A percentile compares a stretch with the other conserved stretches of the same genome.
These are phyloP conservation scores for Cassiopea xamachana DNA, from an alignment of 30 jellyfish, hydroid and myxozoan genomes.

Conservation along the genomic window DNA sequence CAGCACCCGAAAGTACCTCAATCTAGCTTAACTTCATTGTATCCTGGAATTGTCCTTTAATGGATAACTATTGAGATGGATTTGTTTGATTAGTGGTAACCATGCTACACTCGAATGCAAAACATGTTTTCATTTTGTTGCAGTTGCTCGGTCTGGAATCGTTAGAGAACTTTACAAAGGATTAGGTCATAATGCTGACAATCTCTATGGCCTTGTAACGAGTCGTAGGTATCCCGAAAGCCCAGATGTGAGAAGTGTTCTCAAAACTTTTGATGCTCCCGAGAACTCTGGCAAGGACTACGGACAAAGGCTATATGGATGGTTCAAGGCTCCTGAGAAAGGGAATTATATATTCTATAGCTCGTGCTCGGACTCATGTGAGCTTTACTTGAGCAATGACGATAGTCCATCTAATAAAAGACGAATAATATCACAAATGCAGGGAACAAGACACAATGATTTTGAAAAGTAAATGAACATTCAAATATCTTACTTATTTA, in stretches of 20 bases:
- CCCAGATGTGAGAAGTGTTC: constrained; percentile 91
- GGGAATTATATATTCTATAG: constrained; percentile 93
- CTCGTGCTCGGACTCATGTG: constrained; percentile 96
- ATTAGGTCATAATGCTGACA: constrained; percentile 84
- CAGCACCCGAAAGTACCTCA: not conserved
- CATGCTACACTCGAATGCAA: not conserved
- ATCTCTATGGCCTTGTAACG: constrained; percentile 86
- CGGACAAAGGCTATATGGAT: constrained; percentile 95
- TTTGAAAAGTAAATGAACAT: constrained; percentile 82
- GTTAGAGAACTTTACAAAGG: constrained; percentile 94
- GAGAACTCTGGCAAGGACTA: constrained; percentile 82
- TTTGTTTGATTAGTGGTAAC: not conserved
- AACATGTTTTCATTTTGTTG: not conserved
- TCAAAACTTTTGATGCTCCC: constrained; percentile 93
- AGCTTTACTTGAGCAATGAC: constrained; percentile 88
- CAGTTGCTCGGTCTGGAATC: constrained; percentile 85
- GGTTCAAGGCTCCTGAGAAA: constrained; percentile 96
- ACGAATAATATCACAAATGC: constrained; percentile 95
- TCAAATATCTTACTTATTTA: not conserved
- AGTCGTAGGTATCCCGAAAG: constrained; percentile 90
- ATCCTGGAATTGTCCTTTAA: not conserved
- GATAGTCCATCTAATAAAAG: constrained; percentile 82
- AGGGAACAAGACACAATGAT: constrained; percentile 85
- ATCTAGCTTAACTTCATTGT: not conserved
- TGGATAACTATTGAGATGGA: no score